phyloP scores from a whole-genome alignment of 2,888 invertebrate genomes.

The Drosophila meridionalis region DNA sequence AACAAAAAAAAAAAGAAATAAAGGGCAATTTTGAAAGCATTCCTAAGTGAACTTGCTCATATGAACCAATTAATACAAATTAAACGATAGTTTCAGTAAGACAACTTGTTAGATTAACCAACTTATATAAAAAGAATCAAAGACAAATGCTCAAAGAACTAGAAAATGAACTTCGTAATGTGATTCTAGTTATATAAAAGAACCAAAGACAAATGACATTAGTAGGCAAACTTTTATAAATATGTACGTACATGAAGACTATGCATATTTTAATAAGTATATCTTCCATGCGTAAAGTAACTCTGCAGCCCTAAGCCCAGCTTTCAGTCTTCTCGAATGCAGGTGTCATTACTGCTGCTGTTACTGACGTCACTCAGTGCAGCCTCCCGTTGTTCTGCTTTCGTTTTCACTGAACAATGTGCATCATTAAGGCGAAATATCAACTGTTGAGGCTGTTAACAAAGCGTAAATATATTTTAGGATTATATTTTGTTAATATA shows the following conservation, averaged over 20 bases:
- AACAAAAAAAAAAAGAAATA: no score
- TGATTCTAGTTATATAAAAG: no score
- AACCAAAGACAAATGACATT: no score
- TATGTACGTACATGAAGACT: no score
- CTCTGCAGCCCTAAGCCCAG: background rate
- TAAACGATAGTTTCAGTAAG: no score
- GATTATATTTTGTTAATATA: constrained; percentile 46
- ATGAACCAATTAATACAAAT: no score
- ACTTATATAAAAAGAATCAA: no score
- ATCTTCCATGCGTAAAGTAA: background rate
- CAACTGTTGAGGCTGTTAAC: constrained; percentile 56
- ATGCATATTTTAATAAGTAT: background rate
- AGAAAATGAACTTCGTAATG: no score
- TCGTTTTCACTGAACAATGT: constrained; percentile 79
- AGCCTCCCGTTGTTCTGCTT: constrained; percentile 51
- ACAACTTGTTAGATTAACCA: no score
- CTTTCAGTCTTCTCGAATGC: background rate
- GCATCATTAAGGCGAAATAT: constrained; percentile 74
- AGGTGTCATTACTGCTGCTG: background rate
- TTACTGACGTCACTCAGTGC: constrained; percentile 17
- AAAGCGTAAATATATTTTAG: constrained; percentile 81
- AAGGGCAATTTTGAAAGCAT: no score
- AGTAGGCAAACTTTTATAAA: no score
- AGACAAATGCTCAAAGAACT: no score
- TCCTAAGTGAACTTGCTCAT: background rate